Evolutionary conservation across 1,140 invertebrate genomes (phyloP), one percentile per base, ranked within the genome.

Genomic region (Papilio machaon): DNA sequence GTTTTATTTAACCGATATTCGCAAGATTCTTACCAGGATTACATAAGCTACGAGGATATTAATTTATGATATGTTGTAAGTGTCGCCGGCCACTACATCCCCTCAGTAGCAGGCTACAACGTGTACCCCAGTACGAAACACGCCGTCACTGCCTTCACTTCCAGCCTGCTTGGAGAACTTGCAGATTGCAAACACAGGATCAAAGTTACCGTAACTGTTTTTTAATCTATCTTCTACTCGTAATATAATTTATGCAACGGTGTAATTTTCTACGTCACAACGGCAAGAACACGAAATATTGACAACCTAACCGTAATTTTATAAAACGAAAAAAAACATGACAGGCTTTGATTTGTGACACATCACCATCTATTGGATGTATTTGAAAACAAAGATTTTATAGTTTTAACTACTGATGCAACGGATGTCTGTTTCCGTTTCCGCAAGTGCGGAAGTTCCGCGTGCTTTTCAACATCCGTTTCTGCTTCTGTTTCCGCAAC

Each of bases 41-140:
- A 2, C 54, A 58, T 58, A 58, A 58, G 2, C 0, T 6, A 19
- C 11, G 5, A 35, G 11, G 30, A 35, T 23, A 35, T 15, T 15
- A 35, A 0, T 17, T 17, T 64, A 8, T 64, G 9, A 9, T 15
- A 30, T 80, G 38, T 67, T 89, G 88, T 19, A 87, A 95, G 95
- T 82, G 80, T 96, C 67, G 91, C 90, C 0, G 96, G 96, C 0
- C 95, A 96, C 82, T 90, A 86, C 43, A 86, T 95, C 2, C 94
- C 95, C 4, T 86, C 88, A 17, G 17, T 87, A 5, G 82, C 91
- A 0, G 73, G 82, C 5, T 92, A 93, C 8, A 94, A 92, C 73
- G 88, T 97, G 54, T 98, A 98, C 89, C 82, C 95, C 2, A 95
- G 96, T 13, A 96, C 96, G 23, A 98, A 98, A 94, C 95, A 95